A percentile compares a stretch with the other conserved stretches of the same genome.
These are phyloP conservation scores for Polydesmus complanatus DNA, from an alignment of 2,888 invertebrate species.

Conservation along the genomic window DNA sequence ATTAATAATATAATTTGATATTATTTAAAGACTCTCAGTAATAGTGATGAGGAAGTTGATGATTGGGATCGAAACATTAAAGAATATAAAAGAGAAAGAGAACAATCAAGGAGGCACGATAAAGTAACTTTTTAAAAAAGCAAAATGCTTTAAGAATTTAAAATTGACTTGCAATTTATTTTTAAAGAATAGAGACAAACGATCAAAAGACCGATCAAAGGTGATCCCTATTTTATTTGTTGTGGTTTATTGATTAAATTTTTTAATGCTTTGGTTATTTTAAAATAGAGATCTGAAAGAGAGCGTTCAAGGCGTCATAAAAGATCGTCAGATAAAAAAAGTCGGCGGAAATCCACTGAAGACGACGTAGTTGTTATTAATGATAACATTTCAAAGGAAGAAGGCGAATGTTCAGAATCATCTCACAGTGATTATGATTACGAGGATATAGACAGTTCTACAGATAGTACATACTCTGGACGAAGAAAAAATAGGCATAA, in stretches of 20 bases:
- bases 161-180: too few species aligned
- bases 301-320: not conserved
- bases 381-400: slow-evolving; percentile 6
- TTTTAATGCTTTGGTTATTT: too few species aligned
- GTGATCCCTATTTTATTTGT: too few species aligned
- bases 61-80: not conserved
- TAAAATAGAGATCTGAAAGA: not conserved
- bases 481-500: not conserved
- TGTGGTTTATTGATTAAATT: too few species aligned
- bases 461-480: not conserved
- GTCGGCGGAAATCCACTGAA: not conserved
- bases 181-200: too few species aligned
- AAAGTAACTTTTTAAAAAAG: too few species aligned
- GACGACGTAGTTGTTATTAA: not conserved
- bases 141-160: too few species aligned
- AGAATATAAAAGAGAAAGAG: slow-evolving; percentile 31
- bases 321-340: not conserved
- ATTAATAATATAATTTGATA: not conserved
- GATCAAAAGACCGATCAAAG: too few species aligned
- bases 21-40: not conserved
- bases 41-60: not conserved
- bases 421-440: not conserved
- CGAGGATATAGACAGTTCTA: not conserved
- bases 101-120: too few species aligned
- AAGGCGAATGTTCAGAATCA: slow-evolving; percentile 15